Conservation (phyloP, 2,113 vertebrate species). For the Chlamydotis undulata region DNA sequence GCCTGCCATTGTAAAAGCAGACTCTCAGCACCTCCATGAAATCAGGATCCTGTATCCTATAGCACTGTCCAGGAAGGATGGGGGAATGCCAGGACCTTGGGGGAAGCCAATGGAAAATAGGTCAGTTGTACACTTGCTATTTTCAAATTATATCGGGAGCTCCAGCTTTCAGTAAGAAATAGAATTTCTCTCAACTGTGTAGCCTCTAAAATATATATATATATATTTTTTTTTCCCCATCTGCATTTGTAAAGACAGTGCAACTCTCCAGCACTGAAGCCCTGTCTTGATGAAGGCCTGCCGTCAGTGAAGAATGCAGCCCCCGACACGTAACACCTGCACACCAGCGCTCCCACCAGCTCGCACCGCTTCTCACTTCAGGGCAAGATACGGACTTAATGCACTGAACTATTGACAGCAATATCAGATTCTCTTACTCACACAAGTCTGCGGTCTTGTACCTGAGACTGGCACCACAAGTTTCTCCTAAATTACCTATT, state of each 20-base stretch:
- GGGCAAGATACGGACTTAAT: not conserved
- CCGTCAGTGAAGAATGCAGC: not conserved
- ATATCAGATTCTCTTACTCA: not conserved
- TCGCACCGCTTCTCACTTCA: not conserved
- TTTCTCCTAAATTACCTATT: not conserved
- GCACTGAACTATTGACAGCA: not conserved
- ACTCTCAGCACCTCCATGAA: not conserved
- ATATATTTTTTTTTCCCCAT: not conserved
- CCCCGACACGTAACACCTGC: accelerated
- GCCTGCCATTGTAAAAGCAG: not conserved
- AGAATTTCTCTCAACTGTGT: not conserved
- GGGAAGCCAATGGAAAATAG: not conserved
- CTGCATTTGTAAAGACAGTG: not conserved
- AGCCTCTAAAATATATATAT: not conserved
- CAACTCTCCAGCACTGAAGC: not conserved
- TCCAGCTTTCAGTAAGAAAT: not conserved
- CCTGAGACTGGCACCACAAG: not conserved
- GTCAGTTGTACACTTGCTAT: not conserved
- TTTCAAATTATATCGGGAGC: not conserved
- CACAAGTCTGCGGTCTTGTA: not conserved
- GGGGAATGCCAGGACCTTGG: not conserved
- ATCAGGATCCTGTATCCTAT: not conserved
- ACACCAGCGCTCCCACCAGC: not conserved
- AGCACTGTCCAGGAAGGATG: not conserved
- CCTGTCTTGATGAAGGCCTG: not conserved